Conservation (phyloP, 2,797 vertebrate species). For the Phrynocephalus vlangalii region DNA sequence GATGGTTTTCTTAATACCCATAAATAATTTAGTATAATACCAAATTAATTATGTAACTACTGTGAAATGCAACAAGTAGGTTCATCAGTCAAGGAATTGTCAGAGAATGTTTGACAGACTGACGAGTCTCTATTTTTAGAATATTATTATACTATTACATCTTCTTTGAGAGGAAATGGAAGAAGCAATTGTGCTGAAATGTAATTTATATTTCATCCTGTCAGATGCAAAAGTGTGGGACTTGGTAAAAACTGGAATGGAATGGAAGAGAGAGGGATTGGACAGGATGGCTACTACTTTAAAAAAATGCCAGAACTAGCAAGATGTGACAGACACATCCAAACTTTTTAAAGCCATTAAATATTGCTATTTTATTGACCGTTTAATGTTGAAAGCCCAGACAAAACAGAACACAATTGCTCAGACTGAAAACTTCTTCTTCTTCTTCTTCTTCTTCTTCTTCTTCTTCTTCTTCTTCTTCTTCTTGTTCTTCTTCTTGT, state of each 20-base stretch:
- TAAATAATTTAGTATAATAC: background rate
- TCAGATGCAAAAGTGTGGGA: background rate
- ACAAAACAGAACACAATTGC: no score
- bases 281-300: no score
- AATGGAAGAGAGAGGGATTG: no score
- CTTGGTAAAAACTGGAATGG: background rate
- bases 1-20: background rate
- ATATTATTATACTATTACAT: background rate
- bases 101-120: rapidly evolving
- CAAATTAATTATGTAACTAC: background rate
- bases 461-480: no score
- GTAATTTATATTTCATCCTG: background rate
- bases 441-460: no score
- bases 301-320: no score
- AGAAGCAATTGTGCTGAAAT: slow-evolving; percentile 1
- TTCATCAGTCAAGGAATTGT: background rate
- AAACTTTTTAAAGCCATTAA: no score
- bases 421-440: no score
- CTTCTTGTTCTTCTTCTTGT: no score
- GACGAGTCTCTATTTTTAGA: slow-evolving; percentile 19
- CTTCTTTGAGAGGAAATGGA: slow-evolving; percentile 12
- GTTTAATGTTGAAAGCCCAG: no score
- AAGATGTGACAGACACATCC: no score
- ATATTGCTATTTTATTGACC: no score
- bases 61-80: background rate